Conservation (phyloP, 1,140 invertebrate species). For the Caenorhabditis brenneri region DNA sequence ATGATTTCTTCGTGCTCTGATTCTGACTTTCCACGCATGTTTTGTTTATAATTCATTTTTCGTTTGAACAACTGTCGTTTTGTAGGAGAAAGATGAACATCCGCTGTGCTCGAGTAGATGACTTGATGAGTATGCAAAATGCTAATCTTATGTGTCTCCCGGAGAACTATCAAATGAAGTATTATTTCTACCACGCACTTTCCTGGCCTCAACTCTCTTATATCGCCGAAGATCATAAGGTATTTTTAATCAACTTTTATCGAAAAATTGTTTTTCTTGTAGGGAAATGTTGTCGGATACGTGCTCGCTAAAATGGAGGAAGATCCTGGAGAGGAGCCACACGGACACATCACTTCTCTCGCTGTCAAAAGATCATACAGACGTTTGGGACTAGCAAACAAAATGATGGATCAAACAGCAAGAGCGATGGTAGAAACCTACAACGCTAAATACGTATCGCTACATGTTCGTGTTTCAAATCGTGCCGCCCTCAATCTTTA, state of each 20-base stretch:
- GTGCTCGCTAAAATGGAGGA: constrained; percentile 98
- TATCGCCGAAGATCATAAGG: constrained; percentile 96
- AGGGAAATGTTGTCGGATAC: constrained; percentile 91
- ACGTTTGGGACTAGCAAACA: constrained; percentile 89
- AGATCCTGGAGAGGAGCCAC: constrained; percentile 91
- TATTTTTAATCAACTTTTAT: constrained; percentile 26
- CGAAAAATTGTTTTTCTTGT: constrained; percentile 42
- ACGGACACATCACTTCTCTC: constrained; percentile 97
- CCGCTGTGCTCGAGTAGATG: constrained; percentile 75
- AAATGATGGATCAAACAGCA: constrained; percentile 90
- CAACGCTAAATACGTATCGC: constrained; percentile 86
- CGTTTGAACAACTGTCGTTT: neutral
- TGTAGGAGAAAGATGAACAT: constrained; percentile 62
- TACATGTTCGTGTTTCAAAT: constrained; percentile 97
- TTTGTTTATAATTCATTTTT: neutral
- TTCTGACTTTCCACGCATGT: neutral
- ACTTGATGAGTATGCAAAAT: constrained; percentile 99
- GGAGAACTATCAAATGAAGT: constrained; percentile 99
- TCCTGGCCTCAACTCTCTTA: constrained; percentile 99
- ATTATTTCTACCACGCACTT: constrained; percentile 97
- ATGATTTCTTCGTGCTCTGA: neutral
- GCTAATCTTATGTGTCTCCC: constrained; percentile 97
- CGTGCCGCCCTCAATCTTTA: constrained; percentile 97
- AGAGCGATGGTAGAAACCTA: constrained; percentile 86
- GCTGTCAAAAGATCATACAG: constrained; percentile 77